These are phyloP conservation scores for Helarctos malayanus DNA, from an alignment of 2,797 vertebrate genomes.

Conservation along the genomic window DNA sequence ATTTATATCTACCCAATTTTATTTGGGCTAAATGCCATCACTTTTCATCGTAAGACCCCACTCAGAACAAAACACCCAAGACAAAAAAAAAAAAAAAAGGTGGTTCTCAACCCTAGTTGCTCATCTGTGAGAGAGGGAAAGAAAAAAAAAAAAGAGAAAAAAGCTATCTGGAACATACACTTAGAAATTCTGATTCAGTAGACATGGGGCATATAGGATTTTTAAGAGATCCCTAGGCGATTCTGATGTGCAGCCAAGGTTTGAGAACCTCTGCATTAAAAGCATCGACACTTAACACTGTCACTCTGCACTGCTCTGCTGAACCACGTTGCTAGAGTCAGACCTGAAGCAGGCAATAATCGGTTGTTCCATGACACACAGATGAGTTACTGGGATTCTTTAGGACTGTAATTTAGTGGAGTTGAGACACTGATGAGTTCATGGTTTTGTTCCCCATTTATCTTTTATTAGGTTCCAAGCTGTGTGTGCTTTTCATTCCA, in stretches of 20 bases:
- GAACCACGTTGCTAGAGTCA: not conserved
- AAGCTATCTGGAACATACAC: not conserved
- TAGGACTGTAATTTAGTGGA: constrained; percentile 74
- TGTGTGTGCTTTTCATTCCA: constrained; percentile 65
- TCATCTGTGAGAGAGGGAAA: not conserved
- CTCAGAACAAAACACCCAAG: not conserved
- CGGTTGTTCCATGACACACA: not conserved
- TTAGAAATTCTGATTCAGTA: constrained; percentile 53
- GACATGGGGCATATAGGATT: not conserved
- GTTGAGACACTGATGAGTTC: constrained; percentile 79
- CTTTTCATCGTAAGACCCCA: not conserved
- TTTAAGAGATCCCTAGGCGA: not conserved
- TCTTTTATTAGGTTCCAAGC: constrained; percentile 83
- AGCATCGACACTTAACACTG: constrained; percentile 28
- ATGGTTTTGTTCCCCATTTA: constrained; percentile 84
- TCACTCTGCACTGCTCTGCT: not conserved
- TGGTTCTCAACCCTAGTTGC: not conserved
- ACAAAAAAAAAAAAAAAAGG: not conserved
- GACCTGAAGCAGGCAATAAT: constrained; percentile 6
- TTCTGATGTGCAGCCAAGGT: not conserved
- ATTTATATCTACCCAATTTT: constrained; percentile 47
- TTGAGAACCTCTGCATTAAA: constrained; percentile 6
- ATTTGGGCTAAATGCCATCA: constrained; percentile 16
- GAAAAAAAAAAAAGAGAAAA: not conserved
- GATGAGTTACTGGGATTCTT: constrained; percentile 77